phyloP scores from a whole-genome alignment of 1,140 invertebrate genomes.

The Atta texana region DNA sequence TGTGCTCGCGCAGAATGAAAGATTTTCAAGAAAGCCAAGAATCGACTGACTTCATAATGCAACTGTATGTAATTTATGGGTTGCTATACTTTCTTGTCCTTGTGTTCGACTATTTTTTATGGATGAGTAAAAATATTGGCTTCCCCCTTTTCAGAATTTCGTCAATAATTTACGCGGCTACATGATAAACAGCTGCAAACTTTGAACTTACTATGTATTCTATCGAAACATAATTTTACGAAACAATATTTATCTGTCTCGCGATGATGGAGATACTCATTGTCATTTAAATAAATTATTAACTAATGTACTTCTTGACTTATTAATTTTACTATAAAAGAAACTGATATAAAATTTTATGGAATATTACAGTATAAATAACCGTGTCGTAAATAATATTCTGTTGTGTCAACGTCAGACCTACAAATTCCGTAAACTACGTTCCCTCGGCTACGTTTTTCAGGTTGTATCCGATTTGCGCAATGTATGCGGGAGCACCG shows the following conservation, averaged over 20 bases:
- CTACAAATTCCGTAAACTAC: background rate
- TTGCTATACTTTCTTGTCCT: conserved; percentile 71
- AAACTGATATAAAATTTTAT: background rate
- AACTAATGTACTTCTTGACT: background rate
- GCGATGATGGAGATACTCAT: background rate
- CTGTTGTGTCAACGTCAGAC: conserved; percentile 4
- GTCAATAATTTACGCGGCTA: background rate
- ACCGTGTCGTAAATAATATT: background rate
- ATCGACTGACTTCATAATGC: conserved; percentile 66
- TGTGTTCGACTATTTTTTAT: conserved; percentile 78
- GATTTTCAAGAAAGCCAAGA: conserved; percentile 3
- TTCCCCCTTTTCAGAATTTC: background rate
- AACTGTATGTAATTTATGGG: conserved; percentile 73
- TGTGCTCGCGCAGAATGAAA: conserved; percentile 55
- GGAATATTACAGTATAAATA: background rate
- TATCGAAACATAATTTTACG: background rate
- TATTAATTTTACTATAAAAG: conserved; percentile 21
- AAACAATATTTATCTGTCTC: background rate
- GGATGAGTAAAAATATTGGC: conserved; percentile 70
- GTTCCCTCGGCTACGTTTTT: conserved; percentile 30
- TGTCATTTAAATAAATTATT: conserved; percentile 10
- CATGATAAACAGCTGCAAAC: background rate
- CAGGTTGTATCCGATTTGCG: conserved; percentile 41
- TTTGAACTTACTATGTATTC: background rate
- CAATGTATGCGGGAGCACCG: conserved; percentile 27